Conservation (phyloP, 1,140 invertebrate genomes). For the Drosophila kanapiae region DNA sequence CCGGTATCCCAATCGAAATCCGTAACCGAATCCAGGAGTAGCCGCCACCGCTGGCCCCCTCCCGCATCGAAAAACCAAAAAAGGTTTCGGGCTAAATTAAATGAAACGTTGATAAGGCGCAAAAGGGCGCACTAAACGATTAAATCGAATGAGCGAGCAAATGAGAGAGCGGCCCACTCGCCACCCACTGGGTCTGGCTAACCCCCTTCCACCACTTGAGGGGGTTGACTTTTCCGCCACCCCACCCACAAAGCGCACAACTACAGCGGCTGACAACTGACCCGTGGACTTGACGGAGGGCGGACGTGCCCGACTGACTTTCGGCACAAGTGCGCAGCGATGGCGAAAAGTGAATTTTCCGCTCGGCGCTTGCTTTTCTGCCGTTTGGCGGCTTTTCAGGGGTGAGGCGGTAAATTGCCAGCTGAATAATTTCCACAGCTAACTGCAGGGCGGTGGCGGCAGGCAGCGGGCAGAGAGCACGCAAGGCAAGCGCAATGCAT, state of each 20-base stretch:
- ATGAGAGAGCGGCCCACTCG: conserved; percentile 56
- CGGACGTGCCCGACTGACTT: conserved; percentile 80
- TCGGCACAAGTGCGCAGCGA: conserved; percentile 81
- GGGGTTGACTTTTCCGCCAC: conserved; percentile 8
- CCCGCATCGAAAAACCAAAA: conserved; percentile 46
- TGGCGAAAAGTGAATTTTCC: conserved; percentile 83
- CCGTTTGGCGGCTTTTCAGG: conserved; percentile 7
- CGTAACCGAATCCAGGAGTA: conserved; percentile 24
- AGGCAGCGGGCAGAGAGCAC: conserved; percentile 9
- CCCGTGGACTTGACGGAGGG: conserved; percentile 48
- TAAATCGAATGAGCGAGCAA: conserved; percentile 81
- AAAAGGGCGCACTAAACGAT: conserved; percentile 82
- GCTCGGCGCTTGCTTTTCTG: conserved; percentile 71
- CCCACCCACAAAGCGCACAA: neutral
- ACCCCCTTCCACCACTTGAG: too few relatives aligned
- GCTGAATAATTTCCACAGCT: conserved; percentile 66
- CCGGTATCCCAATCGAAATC: conserved; percentile 39
- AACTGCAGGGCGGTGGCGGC: conserved; percentile 5
- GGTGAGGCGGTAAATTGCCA: conserved; percentile 47
- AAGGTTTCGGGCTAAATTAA: conserved; percentile 73
- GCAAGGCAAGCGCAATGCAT: conserved; percentile 25
- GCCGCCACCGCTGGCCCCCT: neutral
- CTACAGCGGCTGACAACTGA: conserved; percentile 17
- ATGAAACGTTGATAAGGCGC: conserved; percentile 83
- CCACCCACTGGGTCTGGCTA: conserved; percentile 29